Evolutionary conservation across 2,797 vertebrate species (phyloP).

Genomic region (Capromys pilorides): DNA sequence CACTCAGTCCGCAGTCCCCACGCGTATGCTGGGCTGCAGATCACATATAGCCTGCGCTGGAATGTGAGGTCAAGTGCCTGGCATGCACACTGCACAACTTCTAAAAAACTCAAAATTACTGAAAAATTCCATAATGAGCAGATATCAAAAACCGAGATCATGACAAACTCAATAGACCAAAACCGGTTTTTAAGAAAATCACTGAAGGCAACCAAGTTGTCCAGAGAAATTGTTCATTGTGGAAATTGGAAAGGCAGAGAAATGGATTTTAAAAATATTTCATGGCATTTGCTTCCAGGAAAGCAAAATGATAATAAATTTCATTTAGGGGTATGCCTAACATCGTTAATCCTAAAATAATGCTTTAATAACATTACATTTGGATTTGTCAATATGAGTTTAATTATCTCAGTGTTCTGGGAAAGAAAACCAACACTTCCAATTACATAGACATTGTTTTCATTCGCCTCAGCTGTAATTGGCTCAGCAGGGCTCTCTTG

Average conservation of each 20-base stretch:
- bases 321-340: neutral
- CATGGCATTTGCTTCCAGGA: neutral
- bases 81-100: neutral
- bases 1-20: neutral
- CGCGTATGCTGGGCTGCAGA: no score
- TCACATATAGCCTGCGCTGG: neutral
- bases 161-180: neutral
- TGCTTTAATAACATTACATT: neutral
- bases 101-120: neutral
- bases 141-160: neutral
- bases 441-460: neutral
- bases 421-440: neutral
- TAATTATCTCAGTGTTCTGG: neutral
- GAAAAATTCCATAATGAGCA: neutral
- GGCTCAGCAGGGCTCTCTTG: neutral
- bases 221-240: neutral
- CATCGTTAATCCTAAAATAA: neutral
- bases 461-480: neutral
- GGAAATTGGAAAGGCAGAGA: neutral
- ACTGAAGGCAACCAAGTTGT: neutral
- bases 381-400: neutral
- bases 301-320: neutral
- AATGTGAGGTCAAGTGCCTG: neutral
- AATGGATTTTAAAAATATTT: neutral
- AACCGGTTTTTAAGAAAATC: neutral